A percentile compares a stretch with the other conserved stretches of the same genome.
phyloP scores from a whole-genome alignment of 1,140 invertebrate genomes.

The Bombus impatiens region DNA sequence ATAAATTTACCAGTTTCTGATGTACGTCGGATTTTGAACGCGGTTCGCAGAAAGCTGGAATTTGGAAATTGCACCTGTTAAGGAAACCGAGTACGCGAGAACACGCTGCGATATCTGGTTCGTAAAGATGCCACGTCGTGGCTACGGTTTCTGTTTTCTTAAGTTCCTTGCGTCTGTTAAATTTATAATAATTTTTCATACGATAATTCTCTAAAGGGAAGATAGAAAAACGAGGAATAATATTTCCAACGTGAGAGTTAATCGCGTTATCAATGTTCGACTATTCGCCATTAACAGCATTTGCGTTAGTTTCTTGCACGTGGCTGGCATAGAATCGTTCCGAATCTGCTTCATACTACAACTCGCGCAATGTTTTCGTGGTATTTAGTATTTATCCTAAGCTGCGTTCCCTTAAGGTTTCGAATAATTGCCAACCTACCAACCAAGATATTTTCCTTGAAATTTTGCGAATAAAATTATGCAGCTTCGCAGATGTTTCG shows the following conservation, averaged over 20 bases:
- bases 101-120: too few species aligned
- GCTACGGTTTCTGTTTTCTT: too few species aligned
- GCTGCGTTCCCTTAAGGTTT: not conserved
- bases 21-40: too few species aligned
- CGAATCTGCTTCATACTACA: not conserved
- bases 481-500: not conserved
- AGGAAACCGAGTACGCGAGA: too few species aligned
- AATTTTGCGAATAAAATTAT: not conserved
- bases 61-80: too few species aligned
- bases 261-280: not conserved
- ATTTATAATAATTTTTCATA: too few species aligned
- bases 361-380: not conserved
- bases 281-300: not conserved
- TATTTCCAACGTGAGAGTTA: not conserved
- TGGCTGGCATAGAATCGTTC: not conserved
- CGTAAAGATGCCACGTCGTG: too few species aligned
- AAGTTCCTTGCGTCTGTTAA: too few species aligned
- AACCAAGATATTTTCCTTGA: not conserved
- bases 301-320: not conserved
- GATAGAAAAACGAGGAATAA: not conserved
- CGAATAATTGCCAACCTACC: not conserved
- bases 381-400: not conserved
- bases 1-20: too few species aligned
- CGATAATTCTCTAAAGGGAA: too few species aligned
- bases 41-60: too few species aligned